Evolutionary conservation across 2,888 invertebrate species (phyloP).

Genomic region (Venusia cambrica): DNA sequence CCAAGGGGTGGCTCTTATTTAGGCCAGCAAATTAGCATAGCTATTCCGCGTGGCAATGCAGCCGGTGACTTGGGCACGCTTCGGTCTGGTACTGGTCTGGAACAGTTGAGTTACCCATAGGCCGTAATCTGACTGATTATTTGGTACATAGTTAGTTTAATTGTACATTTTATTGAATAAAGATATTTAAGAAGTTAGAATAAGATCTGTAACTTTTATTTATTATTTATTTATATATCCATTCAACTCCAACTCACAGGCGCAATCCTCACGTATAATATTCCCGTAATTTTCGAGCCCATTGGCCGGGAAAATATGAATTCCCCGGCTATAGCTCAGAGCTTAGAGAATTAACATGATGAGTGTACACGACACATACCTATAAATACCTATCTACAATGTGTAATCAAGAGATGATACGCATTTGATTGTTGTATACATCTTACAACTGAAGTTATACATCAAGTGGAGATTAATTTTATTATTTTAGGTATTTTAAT

Average conservation of each 20-base stretch:
- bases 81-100: too few relatives aligned
- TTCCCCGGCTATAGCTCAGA: constrained; percentile 54
- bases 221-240: too few relatives aligned
- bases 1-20: too few relatives aligned
- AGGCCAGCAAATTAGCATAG: too few relatives aligned
- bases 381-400: constrained; percentile 9
- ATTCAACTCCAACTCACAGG: constrained; percentile 6
- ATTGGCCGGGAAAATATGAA: constrained; percentile 63
- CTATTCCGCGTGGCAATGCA: too few relatives aligned
- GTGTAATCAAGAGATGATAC: constrained; percentile 11
- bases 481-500: constrained; percentile 2
- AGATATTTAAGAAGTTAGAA: too few relatives aligned
- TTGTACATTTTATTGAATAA: too few relatives aligned
- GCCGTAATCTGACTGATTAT: too few relatives aligned
- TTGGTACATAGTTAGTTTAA: too few relatives aligned
- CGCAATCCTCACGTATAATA: constrained; percentile 52
- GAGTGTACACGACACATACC: constrained; percentile 30
- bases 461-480: not conserved
- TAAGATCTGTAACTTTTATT: too few relatives aligned
- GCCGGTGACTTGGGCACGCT: too few relatives aligned
- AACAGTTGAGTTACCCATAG: too few relatives aligned
- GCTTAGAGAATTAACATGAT: constrained; percentile 51
- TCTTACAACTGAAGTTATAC: constrained; percentile 7
- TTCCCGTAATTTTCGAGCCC: constrained; percentile 59
- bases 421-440: constrained; percentile 4